Evolutionary conservation across 2,113 vertebrate genomes (phyloP).

Genomic region (Psettodes erumei): DNA sequence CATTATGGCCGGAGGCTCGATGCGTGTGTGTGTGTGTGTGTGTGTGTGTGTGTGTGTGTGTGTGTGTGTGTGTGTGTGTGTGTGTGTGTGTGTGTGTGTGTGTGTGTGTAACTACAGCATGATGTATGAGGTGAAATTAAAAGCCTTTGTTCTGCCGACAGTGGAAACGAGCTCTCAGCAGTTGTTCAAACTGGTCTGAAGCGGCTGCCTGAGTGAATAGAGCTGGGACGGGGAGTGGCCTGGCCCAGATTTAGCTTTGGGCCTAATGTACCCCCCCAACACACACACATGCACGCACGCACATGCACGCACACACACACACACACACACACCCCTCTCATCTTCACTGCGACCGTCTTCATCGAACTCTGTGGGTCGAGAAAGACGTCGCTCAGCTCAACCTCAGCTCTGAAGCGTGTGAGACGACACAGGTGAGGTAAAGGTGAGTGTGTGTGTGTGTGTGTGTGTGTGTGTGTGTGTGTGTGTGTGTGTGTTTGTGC

Average conservation of each 20-base stretch:
- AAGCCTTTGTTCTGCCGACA: neutral
- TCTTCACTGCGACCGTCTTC: neutral
- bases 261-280: constrained; percentile 1
- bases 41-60: no score
- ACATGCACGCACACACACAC: no score
- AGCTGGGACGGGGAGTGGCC: constrained; percentile 59
- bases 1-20: neutral
- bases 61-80: no score
- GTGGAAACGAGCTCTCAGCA: neutral
- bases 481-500: neutral
- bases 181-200: constrained; percentile 61
- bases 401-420: neutral
- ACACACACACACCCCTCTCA: no score
- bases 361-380: constrained; percentile 26
- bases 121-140: no score
- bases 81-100: no score
- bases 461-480: neutral
- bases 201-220: constrained; percentile 47
- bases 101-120: no score
- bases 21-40: no score
- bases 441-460: no score
- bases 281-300: no score
- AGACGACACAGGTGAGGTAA: no score
- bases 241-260: constrained; percentile 51
- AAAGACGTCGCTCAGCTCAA: constrained; percentile 2